Conservation (phyloP, 2,888 invertebrate genomes). For the Netelia melanura region DNA sequence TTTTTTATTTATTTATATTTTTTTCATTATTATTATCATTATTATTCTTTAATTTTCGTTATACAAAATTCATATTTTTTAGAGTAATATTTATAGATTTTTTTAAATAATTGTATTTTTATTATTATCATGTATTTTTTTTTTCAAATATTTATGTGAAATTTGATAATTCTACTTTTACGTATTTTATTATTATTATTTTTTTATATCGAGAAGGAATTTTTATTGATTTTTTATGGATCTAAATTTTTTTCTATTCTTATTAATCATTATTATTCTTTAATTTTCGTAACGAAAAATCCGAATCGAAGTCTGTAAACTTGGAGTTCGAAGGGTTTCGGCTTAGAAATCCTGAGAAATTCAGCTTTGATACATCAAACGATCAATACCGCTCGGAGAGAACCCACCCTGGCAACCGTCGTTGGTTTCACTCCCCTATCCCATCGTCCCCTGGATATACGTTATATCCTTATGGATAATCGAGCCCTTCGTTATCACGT, state of each 20-base stretch:
- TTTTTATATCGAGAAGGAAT: no score
- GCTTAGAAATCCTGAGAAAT: conserved; percentile 46
- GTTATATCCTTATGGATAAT: conserved; percentile 31
- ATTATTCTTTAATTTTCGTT: no score
- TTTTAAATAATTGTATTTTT: no score
- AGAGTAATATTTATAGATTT: no score
- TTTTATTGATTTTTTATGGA: not conserved
- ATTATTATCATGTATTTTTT: no score
- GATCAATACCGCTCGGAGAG: conserved; percentile 68
- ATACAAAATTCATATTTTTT: no score
- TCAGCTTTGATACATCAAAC: conserved; percentile 59
- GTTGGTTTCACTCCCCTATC: conserved; percentile 30
- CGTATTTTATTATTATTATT: no score
- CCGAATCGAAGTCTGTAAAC: not conserved
- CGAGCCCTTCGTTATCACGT: conserved; percentile 41
- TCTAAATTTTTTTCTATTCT: not conserved
- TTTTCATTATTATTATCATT: no score
- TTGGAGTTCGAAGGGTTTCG: conserved; percentile 51
- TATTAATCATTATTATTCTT: not conserved
- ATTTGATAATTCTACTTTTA: no score
- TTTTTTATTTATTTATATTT: no score
- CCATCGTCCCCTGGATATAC: not conserved
- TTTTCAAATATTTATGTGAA: no score
- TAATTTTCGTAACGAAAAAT: conserved; percentile 10
- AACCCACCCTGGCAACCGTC: conserved; percentile 64